phyloP scores from a whole-genome alignment of 2,797 vertebrate species.

The Sarcophilus harrisii region DNA sequence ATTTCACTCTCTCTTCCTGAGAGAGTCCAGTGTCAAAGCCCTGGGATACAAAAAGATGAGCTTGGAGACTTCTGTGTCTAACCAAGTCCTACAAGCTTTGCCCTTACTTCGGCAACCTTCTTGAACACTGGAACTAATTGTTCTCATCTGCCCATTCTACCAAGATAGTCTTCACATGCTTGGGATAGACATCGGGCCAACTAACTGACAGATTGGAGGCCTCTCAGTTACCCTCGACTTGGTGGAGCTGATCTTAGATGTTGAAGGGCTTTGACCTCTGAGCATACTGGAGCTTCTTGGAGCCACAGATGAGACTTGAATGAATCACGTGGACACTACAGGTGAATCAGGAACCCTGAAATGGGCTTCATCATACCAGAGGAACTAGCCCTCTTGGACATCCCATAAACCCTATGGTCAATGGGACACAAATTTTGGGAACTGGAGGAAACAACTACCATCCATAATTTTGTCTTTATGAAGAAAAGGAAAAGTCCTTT shows the following conservation, averaged over 20 bases:
- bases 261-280: neutral
- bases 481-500: neutral
- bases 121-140: neutral
- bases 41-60: neutral
- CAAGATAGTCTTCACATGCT: neutral
- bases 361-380: neutral
- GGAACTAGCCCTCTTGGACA: neutral
- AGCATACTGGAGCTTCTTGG: neutral
- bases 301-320: neutral
- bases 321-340: neutral
- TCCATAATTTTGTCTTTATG: neutral
- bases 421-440: neutral
- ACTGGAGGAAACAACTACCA: constrained; percentile 9
- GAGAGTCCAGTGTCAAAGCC: neutral
- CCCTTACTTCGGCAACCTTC: neutral
- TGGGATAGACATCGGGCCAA: neutral
- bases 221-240: neutral
- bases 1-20: neutral
- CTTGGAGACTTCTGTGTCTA: neutral
- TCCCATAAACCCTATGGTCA: neutral
- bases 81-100: neutral
- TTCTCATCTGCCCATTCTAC: neutral
- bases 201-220: neutral
- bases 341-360: neutral
- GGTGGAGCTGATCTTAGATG: neutral